Base-by-base conservation (phyloP, 1,140 invertebrate genomes). In the Drosophila miranda region DNA sequence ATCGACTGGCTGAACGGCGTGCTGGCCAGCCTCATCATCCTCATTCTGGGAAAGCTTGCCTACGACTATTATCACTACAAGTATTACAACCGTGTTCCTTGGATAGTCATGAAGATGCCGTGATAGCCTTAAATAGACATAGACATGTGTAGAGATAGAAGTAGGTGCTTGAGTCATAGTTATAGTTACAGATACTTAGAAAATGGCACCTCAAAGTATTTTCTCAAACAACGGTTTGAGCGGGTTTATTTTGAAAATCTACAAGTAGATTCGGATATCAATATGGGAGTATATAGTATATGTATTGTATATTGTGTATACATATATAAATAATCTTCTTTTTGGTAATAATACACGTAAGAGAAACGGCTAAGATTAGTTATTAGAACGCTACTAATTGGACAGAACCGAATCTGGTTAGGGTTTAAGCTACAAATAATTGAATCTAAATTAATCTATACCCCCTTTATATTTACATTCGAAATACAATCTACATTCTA, bases 51-150 rank as follows among this genome's bases (percentile, higher is more conserved):
- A 4, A 96, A 96, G 90, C 93, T 97, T 51, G 90, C 94, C 1
- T 97, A 96, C 75, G 96, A 97, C 90, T 97, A 96, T 90, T 95
- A 95, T 91, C 92, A 92, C 50, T 97, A 96, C 89, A 96, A 95
- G 82, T 94, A 93, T 63, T 95, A 95, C 8, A 95, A 96, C 8
- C 93, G 93, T 78, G 90, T 97, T 51, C 96, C 96, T 6, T 96
- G 96, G 95, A 94, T 97, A 43, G 94, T 95, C 8, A 92, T 93
- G 49, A 95, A 95, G 91, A 93, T 96, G 84, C 95, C 94, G 23
- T 26, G 23, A 42, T 94, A 91, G 91, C n/a, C 28, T 5, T 13
- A 48, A 21, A 2, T 11, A 52, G 6, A 11, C 8, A 21, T 16
- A 13, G 19, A 28, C 14, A 14, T 30, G 6, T 19, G 16, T 23